A percentile compares a stretch with the other conserved stretches of the same genome.
These are phyloP conservation scores for Paedocypris micromegethes DNA, from an alignment of 2,797 vertebrate genomes.

Conservation along the genomic window DNA sequence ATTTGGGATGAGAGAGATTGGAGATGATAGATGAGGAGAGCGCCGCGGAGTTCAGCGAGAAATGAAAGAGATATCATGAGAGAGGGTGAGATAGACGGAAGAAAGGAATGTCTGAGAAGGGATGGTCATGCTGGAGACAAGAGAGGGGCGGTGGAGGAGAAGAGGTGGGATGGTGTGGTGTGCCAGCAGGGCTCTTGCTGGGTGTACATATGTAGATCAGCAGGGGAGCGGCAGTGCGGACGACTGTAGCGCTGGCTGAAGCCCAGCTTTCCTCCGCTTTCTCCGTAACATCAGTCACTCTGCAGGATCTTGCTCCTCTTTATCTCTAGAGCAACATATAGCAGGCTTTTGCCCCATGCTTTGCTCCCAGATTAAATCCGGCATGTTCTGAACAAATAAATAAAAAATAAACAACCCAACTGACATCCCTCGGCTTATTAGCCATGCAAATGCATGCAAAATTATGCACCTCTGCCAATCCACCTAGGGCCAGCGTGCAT, in stretches of 20 bases:
- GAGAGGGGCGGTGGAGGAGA: constrained; percentile 19
- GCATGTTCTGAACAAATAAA: constrained; percentile 4
- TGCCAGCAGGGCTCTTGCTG: constrained; percentile 66
- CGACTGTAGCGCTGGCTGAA: constrained; percentile 67
- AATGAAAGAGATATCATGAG: constrained; percentile 39
- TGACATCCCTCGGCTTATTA: constrained; percentile 72
- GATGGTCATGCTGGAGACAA: constrained; percentile 11
- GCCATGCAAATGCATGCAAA: constrained; percentile 72
- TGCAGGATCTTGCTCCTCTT: constrained; percentile 46
- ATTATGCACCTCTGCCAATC: constrained; percentile 73
- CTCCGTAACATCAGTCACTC: constrained; percentile 72
- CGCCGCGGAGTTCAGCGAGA: constrained; percentile 24
- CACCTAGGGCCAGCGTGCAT: constrained; percentile 70
- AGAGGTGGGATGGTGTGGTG: constrained; percentile 41
- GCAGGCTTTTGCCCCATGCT: constrained; percentile 1
- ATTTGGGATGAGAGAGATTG: constrained; percentile 49
- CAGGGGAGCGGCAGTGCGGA: constrained; percentile 67
- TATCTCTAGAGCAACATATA: constrained; percentile 2
- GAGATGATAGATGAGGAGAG: constrained; percentile 50
- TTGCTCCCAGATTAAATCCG: constrained; percentile 15
- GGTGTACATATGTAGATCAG: constrained; percentile 78
- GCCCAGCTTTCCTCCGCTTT: constrained; percentile 63
- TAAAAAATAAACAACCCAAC: constrained; percentile 57
- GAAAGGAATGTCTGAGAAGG: constrained; percentile 1
- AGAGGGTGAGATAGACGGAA: constrained; percentile 2